These are phyloP conservation scores for Acleris holmiana DNA, from an alignment of 2,888 invertebrate species.

Conservation along the genomic window DNA sequence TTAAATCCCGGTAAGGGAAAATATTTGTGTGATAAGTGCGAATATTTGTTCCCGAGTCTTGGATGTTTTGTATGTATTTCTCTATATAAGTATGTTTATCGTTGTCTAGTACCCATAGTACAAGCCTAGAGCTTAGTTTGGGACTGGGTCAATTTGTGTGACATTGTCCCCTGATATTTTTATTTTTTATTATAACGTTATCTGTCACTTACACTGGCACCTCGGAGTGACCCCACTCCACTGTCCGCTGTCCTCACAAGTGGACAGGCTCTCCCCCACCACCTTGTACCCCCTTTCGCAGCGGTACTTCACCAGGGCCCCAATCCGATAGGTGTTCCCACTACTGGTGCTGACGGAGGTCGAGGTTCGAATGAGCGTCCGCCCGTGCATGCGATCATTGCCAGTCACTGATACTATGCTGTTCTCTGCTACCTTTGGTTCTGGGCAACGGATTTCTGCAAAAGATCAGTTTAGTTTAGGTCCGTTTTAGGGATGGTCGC, in stretches of 20 bases:
- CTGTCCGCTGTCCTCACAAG: slow-evolving; percentile 92
- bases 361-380: slow-evolving; percentile 90
- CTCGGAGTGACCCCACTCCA: slow-evolving; percentile 94
- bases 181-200: too few species aligned
- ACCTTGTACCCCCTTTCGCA: slow-evolving; percentile 96
- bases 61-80: too few species aligned
- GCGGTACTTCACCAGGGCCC: slow-evolving; percentile 93
- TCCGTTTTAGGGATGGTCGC: neutral
- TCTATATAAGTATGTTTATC: too few species aligned
- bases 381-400: slow-evolving; percentile 94
- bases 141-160: too few species aligned
- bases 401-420: slow-evolving; percentile 95
- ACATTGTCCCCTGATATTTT: too few species aligned
- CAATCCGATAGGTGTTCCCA: slow-evolving; percentile 92
- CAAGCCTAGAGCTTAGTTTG: too few species aligned
- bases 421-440: slow-evolving; percentile 92
- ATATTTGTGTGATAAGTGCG: too few species aligned
- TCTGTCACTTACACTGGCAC: slow-evolving; percentile 89
- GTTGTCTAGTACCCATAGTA: too few species aligned
- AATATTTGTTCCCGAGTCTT: too few species aligned
- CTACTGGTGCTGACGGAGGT: slow-evolving; percentile 88
- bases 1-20: too few species aligned
- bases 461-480: slow-evolving; percentile 30
- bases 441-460: slow-evolving; percentile 93
- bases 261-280: slow-evolving; percentile 92